Percentiles rank a stretch among this genome's conserved stretches.
Conservation (phyloP, 2,888 invertebrate genomes). For the Dichetophora obliterata region DNA sequence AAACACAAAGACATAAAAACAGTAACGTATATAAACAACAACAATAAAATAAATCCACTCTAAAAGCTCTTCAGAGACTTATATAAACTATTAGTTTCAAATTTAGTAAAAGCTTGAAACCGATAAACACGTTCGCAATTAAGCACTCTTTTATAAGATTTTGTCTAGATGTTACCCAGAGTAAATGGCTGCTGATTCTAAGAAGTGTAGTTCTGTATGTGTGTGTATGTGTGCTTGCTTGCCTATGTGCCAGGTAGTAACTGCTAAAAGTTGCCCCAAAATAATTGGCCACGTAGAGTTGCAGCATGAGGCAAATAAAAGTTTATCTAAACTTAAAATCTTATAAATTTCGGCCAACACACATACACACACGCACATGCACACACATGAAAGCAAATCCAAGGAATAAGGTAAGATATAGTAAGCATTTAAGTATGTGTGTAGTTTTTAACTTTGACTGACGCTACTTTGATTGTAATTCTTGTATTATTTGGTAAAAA, state of each 20-base stretch:
- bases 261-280: neutral
- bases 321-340: conserved; percentile 4
- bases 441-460: neutral
- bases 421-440: neutral
- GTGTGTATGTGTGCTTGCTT: conserved; percentile 2
- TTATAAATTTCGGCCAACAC: neutral
- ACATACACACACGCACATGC: neutral
- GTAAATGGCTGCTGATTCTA: neutral
- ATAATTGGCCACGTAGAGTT: neutral
- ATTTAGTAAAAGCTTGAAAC: conserved; percentile 49
- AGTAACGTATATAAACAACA: neutral
- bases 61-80: conserved; percentile 39
- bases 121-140: conserved; percentile 58
- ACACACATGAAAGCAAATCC: neutral
- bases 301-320: neutral
- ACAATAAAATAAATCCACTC: conserved; percentile 3
- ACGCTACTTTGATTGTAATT: neutral
- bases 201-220: conserved; percentile 14
- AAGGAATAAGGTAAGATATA: neutral
- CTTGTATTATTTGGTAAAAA: neutral
- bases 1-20: neutral
- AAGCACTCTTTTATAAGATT: conserved; percentile 27
- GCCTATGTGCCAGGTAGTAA: neutral
- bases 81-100: conserved; percentile 56
- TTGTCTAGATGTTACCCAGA: neutral